A percentile compares a stretch with the other conserved stretches of the same genome.
These are phyloP conservation scores for Erpornis zantholeuca DNA, from an alignment of 2,113 vertebrate genomes.

Conservation along the genomic window DNA sequence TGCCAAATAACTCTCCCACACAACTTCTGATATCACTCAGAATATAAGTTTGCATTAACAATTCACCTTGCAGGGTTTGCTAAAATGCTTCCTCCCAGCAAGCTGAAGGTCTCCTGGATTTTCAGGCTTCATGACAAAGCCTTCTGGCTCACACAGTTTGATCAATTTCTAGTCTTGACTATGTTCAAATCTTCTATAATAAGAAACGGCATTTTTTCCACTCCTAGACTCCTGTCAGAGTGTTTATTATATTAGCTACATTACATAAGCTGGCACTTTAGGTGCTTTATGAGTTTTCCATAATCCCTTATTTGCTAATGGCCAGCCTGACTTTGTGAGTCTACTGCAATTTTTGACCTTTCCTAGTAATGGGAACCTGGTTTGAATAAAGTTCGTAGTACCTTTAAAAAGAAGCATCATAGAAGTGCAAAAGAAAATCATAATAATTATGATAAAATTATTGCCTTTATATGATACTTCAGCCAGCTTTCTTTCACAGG, in stretches of 20 bases:
- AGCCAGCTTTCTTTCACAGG: background rate
- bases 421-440: background rate
- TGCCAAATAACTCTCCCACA: conserved; percentile 51
- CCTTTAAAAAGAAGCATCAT: conserved; percentile 20
- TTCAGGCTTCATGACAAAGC: conserved; percentile 15
- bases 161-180: conserved; percentile 34
- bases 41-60: conserved; percentile 6
- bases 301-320: conserved; percentile 56
- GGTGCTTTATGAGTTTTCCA: conserved; percentile 60
- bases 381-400: conserved; percentile 15
- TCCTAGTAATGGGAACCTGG: conserved; percentile 9
- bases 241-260: conserved; percentile 43
- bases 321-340: conserved; percentile 25
- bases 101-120: conserved; percentile 31
- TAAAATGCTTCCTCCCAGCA: background rate
- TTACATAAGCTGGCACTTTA: conserved; percentile 51
- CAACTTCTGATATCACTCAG: background rate
- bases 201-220: conserved; percentile 43
- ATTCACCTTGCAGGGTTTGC: background rate
- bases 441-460: background rate
- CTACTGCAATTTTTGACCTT: conserved; percentile 30
- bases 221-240: conserved; percentile 9
- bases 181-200: conserved; percentile 25
- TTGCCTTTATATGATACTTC: background rate
- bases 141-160: background rate